Evolutionary conservation across 2,888 invertebrate species (phyloP), one percentile per base, ranked within the genome.

Genomic region (Orthosia gracilis): DNA sequence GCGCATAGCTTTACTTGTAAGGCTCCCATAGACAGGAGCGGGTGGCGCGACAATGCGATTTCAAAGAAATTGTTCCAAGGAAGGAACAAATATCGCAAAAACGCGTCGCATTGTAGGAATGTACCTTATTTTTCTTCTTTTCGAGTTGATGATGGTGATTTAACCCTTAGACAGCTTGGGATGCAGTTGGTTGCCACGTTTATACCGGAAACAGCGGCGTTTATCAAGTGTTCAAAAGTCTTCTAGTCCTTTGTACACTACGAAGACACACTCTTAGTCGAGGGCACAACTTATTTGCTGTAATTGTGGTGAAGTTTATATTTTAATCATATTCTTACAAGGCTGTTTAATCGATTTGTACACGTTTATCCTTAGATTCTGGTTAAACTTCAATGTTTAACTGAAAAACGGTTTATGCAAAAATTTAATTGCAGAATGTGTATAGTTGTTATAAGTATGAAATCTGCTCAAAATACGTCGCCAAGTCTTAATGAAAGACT

Each of bases 1-100:
- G 63, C 61, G 50, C 80, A 76, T 76, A 59, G 62, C 69, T 66
- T 26, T 21, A 45, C 54, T 47, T 52, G 59, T 66, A 75, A 64
- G 70, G 81, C 62, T 68, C 45, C 21, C 15, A 15, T n/a, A 61
- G 61, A 61, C 61, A 21, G 9, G 21, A 9, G 59, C 61, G 45
- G 17, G 40, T 1, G 40, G 9, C 40, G 23, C 23, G 13, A 55
- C 55, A 23, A 13, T 21, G 13, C 4, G 54, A 21, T 54, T 54
- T 21, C 21, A 55, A 12, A 54, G 12, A 55, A 55, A 55, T 55
- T 4, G 7, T 23, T 40, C 9, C 40, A 9, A 40, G 40, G 40
- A 40, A 9, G 40, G 40, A 40, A 9, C 40, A 40, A 40, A 9
- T 40, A 40, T 40, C 40, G 40, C 40, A 40, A 40, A 40, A 40